Evolutionary conservation across 2,113 vertebrate genomes (phyloP).

Genomic region (Danionella cerebrum): DNA sequence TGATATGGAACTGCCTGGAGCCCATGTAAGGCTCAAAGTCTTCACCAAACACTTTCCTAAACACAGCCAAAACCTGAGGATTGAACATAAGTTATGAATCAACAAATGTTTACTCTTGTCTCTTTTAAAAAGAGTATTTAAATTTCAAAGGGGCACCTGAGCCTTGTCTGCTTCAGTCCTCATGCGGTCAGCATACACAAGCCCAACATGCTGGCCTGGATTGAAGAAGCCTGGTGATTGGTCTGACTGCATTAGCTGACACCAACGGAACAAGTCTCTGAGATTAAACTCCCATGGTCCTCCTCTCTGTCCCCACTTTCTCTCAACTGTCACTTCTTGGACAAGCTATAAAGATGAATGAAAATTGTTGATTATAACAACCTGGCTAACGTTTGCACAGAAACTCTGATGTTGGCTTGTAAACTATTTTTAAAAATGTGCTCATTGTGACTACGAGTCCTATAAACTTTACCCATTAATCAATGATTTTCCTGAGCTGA

Average conservation of each 20-base stretch:
- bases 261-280: constrained; percentile 95
- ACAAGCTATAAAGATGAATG: constrained; percentile 68
- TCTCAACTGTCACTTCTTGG: constrained; percentile 77
- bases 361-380: too few relatives aligned
- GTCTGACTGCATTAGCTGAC: constrained; percentile 91
- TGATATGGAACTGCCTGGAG: constrained; percentile 83
- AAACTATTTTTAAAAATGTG: too few relatives aligned
- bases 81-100: not conserved
- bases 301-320: constrained; percentile 89
- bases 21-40: constrained; percentile 71
- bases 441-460: too few relatives aligned
- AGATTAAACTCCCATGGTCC: constrained; percentile 98
- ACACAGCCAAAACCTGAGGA: constrained; percentile 75
- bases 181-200: constrained; percentile 92
- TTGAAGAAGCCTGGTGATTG: constrained; percentile 83
- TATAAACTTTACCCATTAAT: too few relatives aligned
- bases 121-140: not conserved
- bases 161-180: constrained; percentile 79
- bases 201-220: constrained; percentile 83
- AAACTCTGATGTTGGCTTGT: too few relatives aligned
- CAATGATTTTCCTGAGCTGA: too few relatives aligned
- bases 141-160: constrained; percentile 57
- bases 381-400: too few relatives aligned
- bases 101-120: too few relatives aligned
- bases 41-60: constrained; percentile 77